These are phyloP conservation scores for Neolamprologus ventralis DNA, from an alignment of 2,113 vertebrate species.

Conservation along the genomic window DNA sequence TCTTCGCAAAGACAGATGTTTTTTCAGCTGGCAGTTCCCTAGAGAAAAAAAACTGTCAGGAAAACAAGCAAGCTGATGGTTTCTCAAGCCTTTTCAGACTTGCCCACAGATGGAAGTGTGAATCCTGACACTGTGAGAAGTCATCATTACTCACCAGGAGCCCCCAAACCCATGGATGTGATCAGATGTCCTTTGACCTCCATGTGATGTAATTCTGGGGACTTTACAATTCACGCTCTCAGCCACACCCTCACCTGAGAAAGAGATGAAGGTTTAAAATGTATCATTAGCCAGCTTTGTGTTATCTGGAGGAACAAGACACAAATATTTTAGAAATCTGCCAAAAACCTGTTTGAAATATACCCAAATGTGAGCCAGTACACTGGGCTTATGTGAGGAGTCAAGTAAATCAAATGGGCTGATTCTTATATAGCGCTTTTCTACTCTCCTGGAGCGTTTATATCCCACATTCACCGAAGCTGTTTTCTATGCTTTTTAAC, in stretches of 20 bases:
- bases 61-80: background rate
- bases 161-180: conserved; percentile 71
- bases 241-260: conserved; percentile 55
- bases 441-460: background rate
- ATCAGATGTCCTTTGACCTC: conserved; percentile 84
- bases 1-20: conserved; percentile 35
- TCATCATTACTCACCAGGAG: conserved; percentile 68
- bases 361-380: background rate
- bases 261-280: background rate
- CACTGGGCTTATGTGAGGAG: background rate
- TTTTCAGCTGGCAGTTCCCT: conserved; percentile 29
- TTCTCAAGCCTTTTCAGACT: background rate
- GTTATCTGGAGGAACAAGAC: background rate
- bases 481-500: background rate
- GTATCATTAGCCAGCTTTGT: conserved; percentile 7
- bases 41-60: conserved; percentile 1
- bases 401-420: background rate
- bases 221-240: conserved; percentile 41
- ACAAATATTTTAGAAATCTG: background rate
- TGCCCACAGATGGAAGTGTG: background rate
- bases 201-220: conserved; percentile 66
- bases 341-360: fast-evolving
- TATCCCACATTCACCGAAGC: background rate
- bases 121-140: background rate
- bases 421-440: background rate